Evolutionary conservation across 2,113 vertebrate species (phyloP).

Genomic region (Campylomormyrus numenius): DNA sequence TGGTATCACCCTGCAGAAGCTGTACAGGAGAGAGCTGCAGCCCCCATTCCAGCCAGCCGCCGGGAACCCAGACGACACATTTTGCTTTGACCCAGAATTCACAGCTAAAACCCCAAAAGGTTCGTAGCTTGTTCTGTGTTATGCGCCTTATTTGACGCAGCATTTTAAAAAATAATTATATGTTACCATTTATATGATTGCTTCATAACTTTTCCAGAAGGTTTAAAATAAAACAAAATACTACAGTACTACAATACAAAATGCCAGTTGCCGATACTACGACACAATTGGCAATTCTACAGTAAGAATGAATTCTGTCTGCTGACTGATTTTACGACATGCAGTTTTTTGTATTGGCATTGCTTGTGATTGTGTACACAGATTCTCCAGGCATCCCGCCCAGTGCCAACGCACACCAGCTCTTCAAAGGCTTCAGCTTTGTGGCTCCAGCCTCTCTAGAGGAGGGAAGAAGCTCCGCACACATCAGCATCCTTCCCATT

Average conservation of each 20-base stretch:
- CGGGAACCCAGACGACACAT: slow-evolving; percentile 93
- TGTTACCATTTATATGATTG: background rate
- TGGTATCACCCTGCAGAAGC: slow-evolving; percentile 62
- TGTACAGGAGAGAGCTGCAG: slow-evolving; percentile 86
- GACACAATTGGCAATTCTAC: background rate
- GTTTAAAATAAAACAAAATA: background rate
- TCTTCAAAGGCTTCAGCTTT: slow-evolving; percentile 98
- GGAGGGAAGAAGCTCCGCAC: slow-evolving; percentile 79
- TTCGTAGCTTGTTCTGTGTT: slow-evolving; percentile 36
- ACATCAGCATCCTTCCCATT: slow-evolving; percentile 63
- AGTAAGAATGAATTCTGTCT: background rate
- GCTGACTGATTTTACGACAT: background rate
- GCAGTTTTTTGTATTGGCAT: slow-evolving; percentile 20
- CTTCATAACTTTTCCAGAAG: background rate
- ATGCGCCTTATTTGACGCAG: background rate
- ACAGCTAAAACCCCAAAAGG: slow-evolving; percentile 98
- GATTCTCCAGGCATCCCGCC: slow-evolving; percentile 95
- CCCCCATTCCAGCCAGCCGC: slow-evolving; percentile 91
- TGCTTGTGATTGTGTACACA: slow-evolving; percentile 40
- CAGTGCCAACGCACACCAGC: slow-evolving; percentile 93
- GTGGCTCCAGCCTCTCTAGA: slow-evolving; percentile 84
- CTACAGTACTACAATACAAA: background rate
- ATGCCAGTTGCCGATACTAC: background rate
- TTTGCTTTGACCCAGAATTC: slow-evolving; percentile 98
- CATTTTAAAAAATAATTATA: background rate